Percentiles rank a stretch among this genome's conserved stretches.
Conservation (phyloP, 2,113 vertebrate species). For the Pandion haliaetus region DNA sequence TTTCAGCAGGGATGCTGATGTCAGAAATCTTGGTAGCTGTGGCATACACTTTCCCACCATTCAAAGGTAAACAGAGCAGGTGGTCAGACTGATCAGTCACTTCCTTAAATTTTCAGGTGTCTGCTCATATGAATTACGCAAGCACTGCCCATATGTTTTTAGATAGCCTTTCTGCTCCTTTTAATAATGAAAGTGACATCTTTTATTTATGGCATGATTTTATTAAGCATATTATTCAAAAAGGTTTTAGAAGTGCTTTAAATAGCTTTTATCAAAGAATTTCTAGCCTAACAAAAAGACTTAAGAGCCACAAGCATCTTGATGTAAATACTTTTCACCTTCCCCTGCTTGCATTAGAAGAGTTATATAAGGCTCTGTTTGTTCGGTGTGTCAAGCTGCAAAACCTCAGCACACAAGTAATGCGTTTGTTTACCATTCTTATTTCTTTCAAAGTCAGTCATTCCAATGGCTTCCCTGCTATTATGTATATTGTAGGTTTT, state of each 20-base stretch:
- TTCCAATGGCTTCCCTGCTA: neutral
- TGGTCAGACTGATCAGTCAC: neutral
- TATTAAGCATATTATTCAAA: neutral
- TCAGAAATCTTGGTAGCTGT: neutral
- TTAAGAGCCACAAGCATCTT: neutral
- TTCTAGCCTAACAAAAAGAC: neutral
- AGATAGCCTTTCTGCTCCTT: neutral
- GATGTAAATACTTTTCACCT: neutral
- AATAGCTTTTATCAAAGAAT: neutral
- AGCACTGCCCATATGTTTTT: neutral
- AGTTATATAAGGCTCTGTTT: neutral
- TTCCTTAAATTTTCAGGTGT: neutral
- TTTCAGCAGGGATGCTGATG: neutral
- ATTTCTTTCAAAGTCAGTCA: neutral
- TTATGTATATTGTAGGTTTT: neutral
- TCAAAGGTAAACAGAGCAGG: neutral
- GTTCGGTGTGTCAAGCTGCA: neutral
- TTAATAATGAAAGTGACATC: neutral
- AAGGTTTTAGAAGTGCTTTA: neutral
- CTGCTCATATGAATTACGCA: neutral
- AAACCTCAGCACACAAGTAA: neutral
- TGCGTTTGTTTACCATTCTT: neutral
- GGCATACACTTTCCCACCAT: neutral
- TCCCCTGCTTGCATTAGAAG: neutral
- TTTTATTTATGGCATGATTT: neutral